Evolutionary conservation across 2,888 invertebrate genomes (phyloP).

Genomic region (Siphlonurus alternatus): DNA sequence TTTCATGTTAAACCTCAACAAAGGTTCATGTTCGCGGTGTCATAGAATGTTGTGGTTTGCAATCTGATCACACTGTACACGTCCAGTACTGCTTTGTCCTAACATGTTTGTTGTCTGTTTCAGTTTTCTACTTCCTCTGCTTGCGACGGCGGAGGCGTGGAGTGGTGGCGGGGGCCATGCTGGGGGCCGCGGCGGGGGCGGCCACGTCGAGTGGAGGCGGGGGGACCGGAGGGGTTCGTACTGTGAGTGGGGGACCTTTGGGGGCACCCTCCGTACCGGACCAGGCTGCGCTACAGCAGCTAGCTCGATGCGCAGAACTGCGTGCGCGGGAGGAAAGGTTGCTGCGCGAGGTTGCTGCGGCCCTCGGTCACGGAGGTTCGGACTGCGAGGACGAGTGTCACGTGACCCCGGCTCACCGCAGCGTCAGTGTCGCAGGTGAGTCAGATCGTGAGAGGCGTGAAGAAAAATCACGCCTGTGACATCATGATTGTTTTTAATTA

Average conservation of each 20-base stretch:
- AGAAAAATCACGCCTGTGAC: too few relatives aligned
- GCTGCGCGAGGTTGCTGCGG: constrained; percentile 7
- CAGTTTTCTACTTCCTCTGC: constrained; percentile 3
- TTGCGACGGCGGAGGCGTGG: background rate
- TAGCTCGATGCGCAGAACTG: background rate
- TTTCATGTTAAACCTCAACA: too few relatives aligned
- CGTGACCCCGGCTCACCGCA: background rate
- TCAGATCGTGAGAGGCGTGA: too few relatives aligned
- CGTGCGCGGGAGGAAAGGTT: constrained; percentile 7
- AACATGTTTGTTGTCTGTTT: too few relatives aligned
- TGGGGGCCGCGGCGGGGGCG: background rate
- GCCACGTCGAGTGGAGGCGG: background rate
- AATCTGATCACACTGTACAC: too few relatives aligned
- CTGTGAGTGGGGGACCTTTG: background rate
- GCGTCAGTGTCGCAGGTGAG: background rate
- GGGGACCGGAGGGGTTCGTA: background rate
- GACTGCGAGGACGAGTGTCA: background rate
- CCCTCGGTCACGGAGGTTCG: constrained; percentile 1
- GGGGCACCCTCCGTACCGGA: background rate
- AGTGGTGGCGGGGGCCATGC: background rate
- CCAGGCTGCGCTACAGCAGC: background rate
- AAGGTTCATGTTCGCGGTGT: too few relatives aligned
- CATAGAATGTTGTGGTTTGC: too few relatives aligned
- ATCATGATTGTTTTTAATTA: too few relatives aligned
- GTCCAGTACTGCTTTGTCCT: too few relatives aligned